Evolutionary conservation across 2,113 vertebrate genomes (phyloP).

Genomic region (Entosphenus tridentatus): DNA sequence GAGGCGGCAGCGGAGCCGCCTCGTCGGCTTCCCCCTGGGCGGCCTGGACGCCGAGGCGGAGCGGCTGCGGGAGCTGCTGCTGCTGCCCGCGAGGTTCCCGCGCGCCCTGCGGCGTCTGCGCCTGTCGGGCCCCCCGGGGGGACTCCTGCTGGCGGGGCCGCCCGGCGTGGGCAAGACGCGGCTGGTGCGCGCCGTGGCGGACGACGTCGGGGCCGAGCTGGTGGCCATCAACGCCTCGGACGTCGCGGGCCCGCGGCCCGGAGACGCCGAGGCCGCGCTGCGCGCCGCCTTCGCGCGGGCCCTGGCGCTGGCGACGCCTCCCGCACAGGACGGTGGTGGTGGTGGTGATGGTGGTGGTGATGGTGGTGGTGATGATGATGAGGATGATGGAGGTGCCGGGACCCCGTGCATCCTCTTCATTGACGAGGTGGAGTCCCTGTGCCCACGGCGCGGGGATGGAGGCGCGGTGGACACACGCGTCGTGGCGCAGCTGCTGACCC

Average conservation of each 20-base stretch:
- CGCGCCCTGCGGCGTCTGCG: constrained; percentile 29
- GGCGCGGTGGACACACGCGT: constrained; percentile 41
- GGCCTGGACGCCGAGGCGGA: constrained; percentile 31
- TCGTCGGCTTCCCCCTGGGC: constrained; percentile 15
- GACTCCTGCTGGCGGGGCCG: constrained; percentile 52
- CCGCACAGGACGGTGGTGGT: no score
- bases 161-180: constrained; percentile 70
- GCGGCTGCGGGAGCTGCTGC: constrained; percentile 36
- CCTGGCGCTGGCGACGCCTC: constrained; percentile 19
- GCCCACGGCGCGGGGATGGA: constrained; percentile 31
- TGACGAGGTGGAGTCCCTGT: constrained; percentile 72
- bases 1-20: no score
- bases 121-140: constrained; percentile 33
- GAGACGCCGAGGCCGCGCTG: constrained; percentile 63
- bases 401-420: constrained; percentile 57
- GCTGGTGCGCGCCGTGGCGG: constrained; percentile 34
- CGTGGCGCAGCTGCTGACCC: constrained; percentile 63
- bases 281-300: constrained; percentile 38
- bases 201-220: constrained; percentile 36
- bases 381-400: constrained; percentile 12
- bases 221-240: constrained; percentile 39
- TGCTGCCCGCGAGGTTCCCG: constrained; percentile 45
- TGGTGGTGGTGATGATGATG: no score
- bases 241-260: constrained; percentile 55
- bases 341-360: no score